These are phyloP conservation scores for Hypocryptadius cinnamomeus DNA, from an alignment of 2,113 vertebrate species.

Conservation along the genomic window DNA sequence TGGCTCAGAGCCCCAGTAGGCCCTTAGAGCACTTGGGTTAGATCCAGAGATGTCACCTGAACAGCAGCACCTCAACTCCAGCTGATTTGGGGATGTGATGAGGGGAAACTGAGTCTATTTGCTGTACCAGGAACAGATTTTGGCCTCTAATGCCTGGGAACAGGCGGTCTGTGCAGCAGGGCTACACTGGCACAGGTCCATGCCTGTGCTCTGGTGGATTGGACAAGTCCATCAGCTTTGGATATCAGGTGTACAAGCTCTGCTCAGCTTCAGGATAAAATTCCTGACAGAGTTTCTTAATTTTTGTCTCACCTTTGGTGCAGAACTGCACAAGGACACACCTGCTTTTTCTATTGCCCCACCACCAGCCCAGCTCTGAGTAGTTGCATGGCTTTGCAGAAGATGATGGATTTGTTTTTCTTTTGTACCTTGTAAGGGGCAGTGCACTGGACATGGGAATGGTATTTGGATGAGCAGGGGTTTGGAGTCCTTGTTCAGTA, in stretches of 20 bases:
- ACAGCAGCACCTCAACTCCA: not conserved
- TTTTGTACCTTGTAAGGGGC: not conserved
- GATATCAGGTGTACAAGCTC: not conserved
- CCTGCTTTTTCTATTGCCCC: not conserved
- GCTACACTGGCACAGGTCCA: too few relatives aligned
- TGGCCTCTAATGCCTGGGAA: not conserved
- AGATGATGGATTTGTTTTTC: not conserved
- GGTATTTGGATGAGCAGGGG: not conserved
- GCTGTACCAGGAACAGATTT: not conserved
- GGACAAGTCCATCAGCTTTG: not conserved
- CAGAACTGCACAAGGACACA: not conserved
- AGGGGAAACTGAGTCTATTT: not conserved
- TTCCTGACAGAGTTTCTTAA: not conserved
- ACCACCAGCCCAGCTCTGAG: not conserved
- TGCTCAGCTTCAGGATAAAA: not conserved
- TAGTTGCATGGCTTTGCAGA: not conserved
- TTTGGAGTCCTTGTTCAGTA: not conserved
- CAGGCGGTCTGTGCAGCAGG: not conserved
- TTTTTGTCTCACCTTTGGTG: not conserved
- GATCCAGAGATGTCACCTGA: not conserved
- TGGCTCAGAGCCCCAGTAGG: not conserved
- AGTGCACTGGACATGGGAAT: not conserved
- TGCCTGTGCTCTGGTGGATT: not conserved
- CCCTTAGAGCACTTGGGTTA: not conserved
- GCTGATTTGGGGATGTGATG: not conserved